Percentiles rank a stretch among this genome's conserved stretches.
Evolutionary conservation across 2,113 vertebrate genomes (phyloP).

Genomic region (Aix galericulata): DNA sequence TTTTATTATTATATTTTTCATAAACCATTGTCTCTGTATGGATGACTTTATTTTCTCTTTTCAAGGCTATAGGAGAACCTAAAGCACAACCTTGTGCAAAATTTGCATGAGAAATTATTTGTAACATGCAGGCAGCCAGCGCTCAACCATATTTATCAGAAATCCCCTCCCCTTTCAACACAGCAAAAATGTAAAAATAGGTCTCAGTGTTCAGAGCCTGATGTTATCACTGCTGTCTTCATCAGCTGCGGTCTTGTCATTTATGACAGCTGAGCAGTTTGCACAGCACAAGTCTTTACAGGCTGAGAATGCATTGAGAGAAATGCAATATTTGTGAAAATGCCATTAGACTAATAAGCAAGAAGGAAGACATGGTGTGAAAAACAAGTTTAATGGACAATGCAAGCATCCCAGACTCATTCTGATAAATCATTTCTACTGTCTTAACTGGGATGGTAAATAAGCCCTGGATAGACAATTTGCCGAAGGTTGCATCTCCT

Average conservation of each 20-base stretch:
- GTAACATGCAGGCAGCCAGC: not conserved
- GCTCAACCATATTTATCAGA: not conserved
- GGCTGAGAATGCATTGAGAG: not conserved
- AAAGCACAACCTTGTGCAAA: not conserved
- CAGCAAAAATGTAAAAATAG: conserved; percentile 4
- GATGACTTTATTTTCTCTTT: not conserved
- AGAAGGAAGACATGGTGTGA: not conserved
- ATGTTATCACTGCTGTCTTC: not conserved
- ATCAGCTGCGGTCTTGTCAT: not conserved
- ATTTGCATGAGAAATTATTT: conserved; percentile 42
- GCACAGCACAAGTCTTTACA: not conserved
- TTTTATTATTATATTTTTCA: not conserved
- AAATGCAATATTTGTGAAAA: not conserved
- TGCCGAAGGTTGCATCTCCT: not conserved
- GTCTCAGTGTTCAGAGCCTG: not conserved
- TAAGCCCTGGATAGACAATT: not conserved
- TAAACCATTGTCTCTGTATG: not conserved
- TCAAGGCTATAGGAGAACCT: not conserved
- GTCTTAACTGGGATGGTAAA: not conserved
- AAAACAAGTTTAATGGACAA: not conserved
- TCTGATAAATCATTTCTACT: not conserved
- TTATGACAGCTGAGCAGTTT: not conserved
- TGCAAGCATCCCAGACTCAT: not conserved
- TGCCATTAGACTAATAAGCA: not conserved
- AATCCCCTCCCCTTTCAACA: not conserved